These are phyloP conservation scores for Drosophila bunnanda DNA, from an alignment of 2,888 invertebrate species.

Conservation along the genomic window DNA sequence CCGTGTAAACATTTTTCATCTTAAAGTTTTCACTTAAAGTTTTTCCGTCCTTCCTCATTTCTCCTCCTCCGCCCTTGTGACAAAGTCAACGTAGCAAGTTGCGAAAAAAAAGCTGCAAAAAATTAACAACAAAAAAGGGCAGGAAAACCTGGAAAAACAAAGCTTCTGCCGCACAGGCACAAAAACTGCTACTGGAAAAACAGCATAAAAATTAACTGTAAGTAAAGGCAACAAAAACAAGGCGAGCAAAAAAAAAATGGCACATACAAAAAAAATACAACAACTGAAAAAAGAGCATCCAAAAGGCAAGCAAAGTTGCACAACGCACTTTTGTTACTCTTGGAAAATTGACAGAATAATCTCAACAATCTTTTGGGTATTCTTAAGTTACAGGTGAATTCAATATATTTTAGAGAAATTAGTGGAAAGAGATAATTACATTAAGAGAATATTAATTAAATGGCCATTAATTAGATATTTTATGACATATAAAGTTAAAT, in stretches of 20 bases:
- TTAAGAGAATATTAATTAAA: too few species aligned
- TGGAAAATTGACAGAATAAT: background rate
- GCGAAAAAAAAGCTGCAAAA: slow-evolving; percentile 34
- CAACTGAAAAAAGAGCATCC: slow-evolving; percentile 14
- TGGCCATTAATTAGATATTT: too few species aligned
- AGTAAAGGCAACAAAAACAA: slow-evolving; percentile 49
- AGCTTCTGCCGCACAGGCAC: background rate
- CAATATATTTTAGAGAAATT: too few species aligned
- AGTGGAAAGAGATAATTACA: background rate
- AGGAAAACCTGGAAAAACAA: slow-evolving; percentile 13
- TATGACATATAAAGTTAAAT: background rate
- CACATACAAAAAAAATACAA: slow-evolving; percentile 11
- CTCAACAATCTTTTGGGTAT: background rate
- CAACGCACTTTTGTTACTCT: slow-evolving; percentile 7
- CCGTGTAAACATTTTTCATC: slow-evolving; percentile 25
- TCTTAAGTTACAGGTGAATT: too few species aligned
- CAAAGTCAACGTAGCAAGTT: slow-evolving; percentile 51
- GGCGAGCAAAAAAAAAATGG: slow-evolving; percentile 19
- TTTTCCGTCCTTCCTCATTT: background rate
- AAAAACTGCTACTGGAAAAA: slow-evolving; percentile 20
- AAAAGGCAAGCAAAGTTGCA: slow-evolving; percentile 17
- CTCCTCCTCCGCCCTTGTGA: slow-evolving; percentile 3
- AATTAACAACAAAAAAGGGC: slow-evolving; percentile 7
- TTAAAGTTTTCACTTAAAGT: slow-evolving; percentile 44
- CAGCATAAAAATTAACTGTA: slow-evolving; percentile 58